Conservation (phyloP, 1,140 invertebrate genomes). For the Cydia pomonella region DNA sequence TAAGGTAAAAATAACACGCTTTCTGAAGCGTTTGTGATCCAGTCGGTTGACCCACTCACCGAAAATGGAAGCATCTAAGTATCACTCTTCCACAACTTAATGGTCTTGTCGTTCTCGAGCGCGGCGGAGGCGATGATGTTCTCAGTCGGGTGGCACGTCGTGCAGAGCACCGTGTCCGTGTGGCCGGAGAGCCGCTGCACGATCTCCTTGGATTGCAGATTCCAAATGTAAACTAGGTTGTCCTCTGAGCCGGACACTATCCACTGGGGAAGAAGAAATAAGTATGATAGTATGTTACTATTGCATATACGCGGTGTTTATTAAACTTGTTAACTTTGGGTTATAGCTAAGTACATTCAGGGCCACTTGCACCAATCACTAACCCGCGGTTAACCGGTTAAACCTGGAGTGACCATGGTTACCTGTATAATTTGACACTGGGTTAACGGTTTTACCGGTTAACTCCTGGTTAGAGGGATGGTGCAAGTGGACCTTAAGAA, state of each 20-base stretch:
- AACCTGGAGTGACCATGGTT: too few relatives aligned
- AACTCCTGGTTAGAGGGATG: too few relatives aligned
- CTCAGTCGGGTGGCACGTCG: conserved; percentile 98
- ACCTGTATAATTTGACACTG: too few relatives aligned
- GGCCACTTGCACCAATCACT: too few relatives aligned
- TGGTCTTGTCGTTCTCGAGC: conserved; percentile 99
- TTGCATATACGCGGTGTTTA: neutral
- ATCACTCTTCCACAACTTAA: conserved; percentile 99
- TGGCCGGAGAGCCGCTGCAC: conserved; percentile 98
- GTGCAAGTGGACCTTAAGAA: too few relatives aligned
- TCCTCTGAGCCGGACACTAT: conserved; percentile 99
- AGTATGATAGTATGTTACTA: neutral
- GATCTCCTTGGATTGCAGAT: conserved; percentile 99
- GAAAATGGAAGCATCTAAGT: conserved; percentile 83
- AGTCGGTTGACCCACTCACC: conserved; percentile 43
- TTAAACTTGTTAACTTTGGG: too few relatives aligned
- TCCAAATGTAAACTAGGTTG: conserved; percentile 99
- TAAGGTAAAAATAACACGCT: too few relatives aligned
- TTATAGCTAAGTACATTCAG: too few relatives aligned
- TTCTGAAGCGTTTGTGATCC: too few relatives aligned
- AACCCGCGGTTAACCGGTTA: too few relatives aligned
- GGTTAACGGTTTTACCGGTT: too few relatives aligned
- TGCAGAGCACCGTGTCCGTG: conserved; percentile 98
- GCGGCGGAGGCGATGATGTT: conserved; percentile 99
- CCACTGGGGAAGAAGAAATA: conserved; percentile 87